phyloP scores from a whole-genome alignment of 2,113 vertebrate species.

The Platysternon megacephalum region DNA sequence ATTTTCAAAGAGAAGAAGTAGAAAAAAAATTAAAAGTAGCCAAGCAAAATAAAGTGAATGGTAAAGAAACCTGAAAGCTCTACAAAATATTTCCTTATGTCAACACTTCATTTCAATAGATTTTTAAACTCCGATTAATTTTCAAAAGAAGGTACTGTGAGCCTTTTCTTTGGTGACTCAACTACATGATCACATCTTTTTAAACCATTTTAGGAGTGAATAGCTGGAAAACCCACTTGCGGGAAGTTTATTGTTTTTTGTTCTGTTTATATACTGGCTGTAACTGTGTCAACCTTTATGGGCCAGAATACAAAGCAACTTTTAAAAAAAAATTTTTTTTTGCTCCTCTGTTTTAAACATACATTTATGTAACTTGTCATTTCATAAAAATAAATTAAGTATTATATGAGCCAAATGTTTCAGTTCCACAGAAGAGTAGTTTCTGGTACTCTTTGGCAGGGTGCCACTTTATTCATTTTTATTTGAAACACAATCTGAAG shows the following conservation, averaged over 20 bases:
- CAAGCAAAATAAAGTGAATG: constrained; percentile 75
- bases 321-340: neutral
- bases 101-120: constrained; percentile 73
- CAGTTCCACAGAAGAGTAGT: constrained; percentile 72
- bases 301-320: constrained; percentile 60
- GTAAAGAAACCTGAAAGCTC: constrained; percentile 68
- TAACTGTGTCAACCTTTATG: constrained; percentile 41
- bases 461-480: constrained; percentile 78
- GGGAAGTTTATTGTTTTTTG: constrained; percentile 56
- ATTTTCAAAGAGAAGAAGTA: constrained; percentile 76
- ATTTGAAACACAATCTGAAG: constrained; percentile 80
- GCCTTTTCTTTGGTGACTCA: constrained; percentile 56
- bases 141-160: constrained; percentile 54
- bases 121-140: constrained; percentile 63
- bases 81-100: constrained; percentile 77
- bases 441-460: constrained; percentile 77
- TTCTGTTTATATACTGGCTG: constrained; percentile 54
- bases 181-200: constrained; percentile 34
- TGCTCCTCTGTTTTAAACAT: constrained; percentile 75
- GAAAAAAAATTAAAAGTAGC: constrained; percentile 72
- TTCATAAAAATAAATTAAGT: constrained; percentile 81
- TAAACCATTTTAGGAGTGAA: constrained; percentile 49
- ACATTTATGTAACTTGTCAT: constrained; percentile 79
- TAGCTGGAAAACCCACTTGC: constrained; percentile 40
- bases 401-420: constrained; percentile 79